Evolutionary conservation across 2,888 invertebrate genomes (phyloP), one percentile per base, ranked within the genome.

Genomic region (Rosalia funebris): DNA sequence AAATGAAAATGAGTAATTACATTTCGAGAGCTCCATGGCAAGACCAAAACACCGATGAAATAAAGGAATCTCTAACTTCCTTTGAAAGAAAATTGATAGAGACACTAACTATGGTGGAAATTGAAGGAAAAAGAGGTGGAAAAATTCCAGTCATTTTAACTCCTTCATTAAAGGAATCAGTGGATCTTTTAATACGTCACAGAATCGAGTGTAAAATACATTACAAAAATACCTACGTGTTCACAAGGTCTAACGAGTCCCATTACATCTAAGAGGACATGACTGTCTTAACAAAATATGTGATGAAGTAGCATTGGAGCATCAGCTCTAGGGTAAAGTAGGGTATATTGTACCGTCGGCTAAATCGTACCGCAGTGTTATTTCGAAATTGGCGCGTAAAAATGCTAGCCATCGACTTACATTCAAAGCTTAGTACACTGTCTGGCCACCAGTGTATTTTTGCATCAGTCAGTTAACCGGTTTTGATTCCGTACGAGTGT

Each of bases 131-230:
- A 52, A 42, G 65, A 14, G 64, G 67, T 2, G 48, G 54, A 54
- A 63, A 60, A 16, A 60, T 67, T 20, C 67, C 67, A 3, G 60
- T 69, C n/a, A 36, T 69, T 10, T 44, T 69, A 31, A 63, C 65
- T 1, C 19, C 42, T 1, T 44, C 58, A 5, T 39, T 60, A 7
- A 69, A 68, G 57, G 12, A 42, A 5, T 41, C 46, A n/a, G 52
- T 67, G 7, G 60, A 65, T 39, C 14, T 53, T 19, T 19, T 66
- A 42, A 60, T 62, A 3, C 17, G 32, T 14, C 12, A 14, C 1
- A 60, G 19, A 41, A 36, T 54, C n/a, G 4, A 15, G 12, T 25
- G 42, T 32, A 37, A 41, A 1, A 54, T 66, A 34, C 10, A 34
- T 34, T 34, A 34, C 10, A 34, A n/a, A 41, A 67, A 67, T 36